Percentiles rank a stretch among this genome's conserved stretches.
phyloP scores from a whole-genome alignment of 2,113 vertebrate genomes.

The Eptesicus fuscus region DNA sequence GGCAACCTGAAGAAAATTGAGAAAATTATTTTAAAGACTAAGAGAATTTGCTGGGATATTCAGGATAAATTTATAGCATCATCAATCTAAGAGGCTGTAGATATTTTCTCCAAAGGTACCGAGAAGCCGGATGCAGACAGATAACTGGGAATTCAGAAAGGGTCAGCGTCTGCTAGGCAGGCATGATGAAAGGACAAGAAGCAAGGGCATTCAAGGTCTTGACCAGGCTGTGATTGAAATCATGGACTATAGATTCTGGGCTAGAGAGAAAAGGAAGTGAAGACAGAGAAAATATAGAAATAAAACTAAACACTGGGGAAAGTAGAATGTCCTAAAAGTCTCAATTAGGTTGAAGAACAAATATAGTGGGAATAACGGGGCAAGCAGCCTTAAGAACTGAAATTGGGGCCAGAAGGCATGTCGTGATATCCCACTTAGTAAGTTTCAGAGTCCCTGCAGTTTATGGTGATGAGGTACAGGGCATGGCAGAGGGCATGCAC shows the following conservation, averaged over 20 bases:
- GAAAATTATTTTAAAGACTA: not conserved
- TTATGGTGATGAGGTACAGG: not conserved
- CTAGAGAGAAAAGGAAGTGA: not conserved
- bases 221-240: not conserved
- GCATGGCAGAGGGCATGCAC: not conserved
- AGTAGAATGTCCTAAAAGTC: not conserved
- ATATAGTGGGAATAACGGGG: not conserved
- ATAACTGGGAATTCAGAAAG: not conserved
- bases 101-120: not conserved
- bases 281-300: not conserved
- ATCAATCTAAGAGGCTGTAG: not conserved
- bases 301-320: not conserved
- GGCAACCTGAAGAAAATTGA: not conserved
- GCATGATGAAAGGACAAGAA: not conserved
- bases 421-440: not conserved
- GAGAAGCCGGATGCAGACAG: not conserved
- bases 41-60: not conserved
- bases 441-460: not conserved
- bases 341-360: not conserved
- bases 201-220: not conserved
- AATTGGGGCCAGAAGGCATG: not conserved
- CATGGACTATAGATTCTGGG: not conserved
- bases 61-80: not conserved
- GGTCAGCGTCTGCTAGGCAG: not conserved
- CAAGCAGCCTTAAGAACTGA: not conserved